Evolutionary conservation across 2,113 vertebrate genomes (phyloP), one percentile per base, ranked within the genome.

Genomic region (Cebus imitator): DNA sequence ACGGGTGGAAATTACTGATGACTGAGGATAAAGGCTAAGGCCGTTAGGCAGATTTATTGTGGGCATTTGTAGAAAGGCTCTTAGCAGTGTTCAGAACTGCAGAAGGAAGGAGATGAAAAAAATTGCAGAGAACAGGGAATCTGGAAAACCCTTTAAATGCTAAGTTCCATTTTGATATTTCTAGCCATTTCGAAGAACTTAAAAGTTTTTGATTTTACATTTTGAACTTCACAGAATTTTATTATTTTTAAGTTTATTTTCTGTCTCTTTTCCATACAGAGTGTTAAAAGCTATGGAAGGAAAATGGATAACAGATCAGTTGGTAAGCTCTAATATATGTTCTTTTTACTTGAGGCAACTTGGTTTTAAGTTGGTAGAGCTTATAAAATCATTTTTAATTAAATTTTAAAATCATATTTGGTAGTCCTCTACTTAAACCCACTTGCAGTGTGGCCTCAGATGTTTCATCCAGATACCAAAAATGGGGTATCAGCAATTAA

Each of bases 231-330:
- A 79, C 21, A 91, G 55, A 57, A 81, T 55, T 87, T 81, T 85
- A 76, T 70, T 72, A 45, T 57, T 93, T 64, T 91, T 57, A 85
- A 94, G 10, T 16, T 82, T 78, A 13, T 57, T 90, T 58, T 83
- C 21, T 96, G 21, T 95, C 50, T 95, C 61, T 92, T 95, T 72
- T 94, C 50, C 40, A 66, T 97, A 87, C 84, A 99, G 99, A 94
- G 99, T 99, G 70, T 97, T 99, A 95, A 98, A 98, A 97, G 98
- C 98, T 92, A 99, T 99, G 99, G 99, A 99, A 98, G 98, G 98
- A 96, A 99, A 99, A 91, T 98, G 99, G 97, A 98, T 99, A 98
- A 98, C 99, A 18, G 99, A 99, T 98, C 98, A 99, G 91, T 99
- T 99, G 99, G 99, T 99, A 98, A 99, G 99, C 98, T 92, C 43